phyloP scores from a whole-genome alignment of 2,888 invertebrate species.

The Cybosia mesomella region DNA sequence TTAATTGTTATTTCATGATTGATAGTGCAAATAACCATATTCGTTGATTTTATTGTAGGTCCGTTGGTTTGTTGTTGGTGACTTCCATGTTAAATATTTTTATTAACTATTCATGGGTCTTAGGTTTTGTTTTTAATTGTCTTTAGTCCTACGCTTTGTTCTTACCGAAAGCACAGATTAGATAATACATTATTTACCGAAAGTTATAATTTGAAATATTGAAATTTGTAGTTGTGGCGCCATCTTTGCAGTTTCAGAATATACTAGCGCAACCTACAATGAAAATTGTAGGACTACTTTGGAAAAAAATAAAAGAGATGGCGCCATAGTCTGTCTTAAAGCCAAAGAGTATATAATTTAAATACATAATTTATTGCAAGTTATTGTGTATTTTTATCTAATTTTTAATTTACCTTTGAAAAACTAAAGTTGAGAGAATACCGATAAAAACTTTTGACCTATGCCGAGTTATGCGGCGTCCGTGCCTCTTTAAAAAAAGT shows the following conservation, averaged over 20 bases:
- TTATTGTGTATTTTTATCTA: not conserved
- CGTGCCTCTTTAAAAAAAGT: conserved; percentile 65
- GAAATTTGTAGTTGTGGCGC: not conserved
- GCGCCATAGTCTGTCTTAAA: not conserved
- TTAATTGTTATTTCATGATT: conserved; percentile 38
- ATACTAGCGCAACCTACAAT: not conserved
- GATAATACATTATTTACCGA: not conserved
- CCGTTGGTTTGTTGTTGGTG: not conserved
- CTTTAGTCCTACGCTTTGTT: no score
- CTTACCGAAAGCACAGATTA: no score
- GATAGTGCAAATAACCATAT: conserved; percentile 37
- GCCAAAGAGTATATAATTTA: not conserved
- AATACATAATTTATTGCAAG: not conserved
- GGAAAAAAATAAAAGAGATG: not conserved
- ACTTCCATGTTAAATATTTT: no score
- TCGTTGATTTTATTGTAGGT: conserved; percentile 26
- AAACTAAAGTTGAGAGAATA: not conserved
- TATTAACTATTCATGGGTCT: no score
- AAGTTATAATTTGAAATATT: not conserved
- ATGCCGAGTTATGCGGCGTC: conserved; percentile 27
- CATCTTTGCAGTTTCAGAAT: not conserved
- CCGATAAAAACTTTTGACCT: not conserved
- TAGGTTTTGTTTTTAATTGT: no score
- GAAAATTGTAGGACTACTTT: not conserved
- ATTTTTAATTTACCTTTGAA: not conserved